phyloP scores from a whole-genome alignment of 2,113 vertebrate species.

The Bungarus multicinctus region DNA sequence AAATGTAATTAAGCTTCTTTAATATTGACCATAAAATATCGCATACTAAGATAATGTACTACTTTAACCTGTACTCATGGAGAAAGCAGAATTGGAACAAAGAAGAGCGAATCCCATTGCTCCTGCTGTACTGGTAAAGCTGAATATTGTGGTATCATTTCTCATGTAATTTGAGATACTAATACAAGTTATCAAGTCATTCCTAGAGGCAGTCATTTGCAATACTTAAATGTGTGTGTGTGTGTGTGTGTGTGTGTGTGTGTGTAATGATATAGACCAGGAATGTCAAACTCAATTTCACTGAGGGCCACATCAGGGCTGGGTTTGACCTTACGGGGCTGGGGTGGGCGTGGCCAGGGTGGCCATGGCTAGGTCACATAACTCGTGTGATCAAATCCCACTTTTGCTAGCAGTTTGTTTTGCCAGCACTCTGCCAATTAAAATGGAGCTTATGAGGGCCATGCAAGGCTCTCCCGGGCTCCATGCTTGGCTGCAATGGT shows the following conservation, averaged over 20 bases:
- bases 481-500: too few species aligned
- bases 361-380: too few species aligned
- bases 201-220: neutral
- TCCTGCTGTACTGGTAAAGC: neutral
- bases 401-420: too few species aligned
- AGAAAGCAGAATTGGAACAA: slow-evolving; percentile 13
- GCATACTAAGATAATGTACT: slow-evolving; percentile 54
- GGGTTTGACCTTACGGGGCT: too few species aligned
- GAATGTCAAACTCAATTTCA: too few species aligned
- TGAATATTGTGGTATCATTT: neutral
- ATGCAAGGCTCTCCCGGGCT: too few species aligned
- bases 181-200: neutral
- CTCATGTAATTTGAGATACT: neutral
- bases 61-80: slow-evolving; percentile 24
- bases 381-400: too few species aligned
- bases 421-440: too few species aligned
- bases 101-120: slow-evolving; percentile 17
- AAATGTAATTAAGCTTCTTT: slow-evolving; percentile 54
- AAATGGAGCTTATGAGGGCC: too few species aligned
- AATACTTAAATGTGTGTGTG: neutral
- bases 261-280: neutral
- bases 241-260: too few species aligned
- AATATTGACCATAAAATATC: slow-evolving; percentile 59
- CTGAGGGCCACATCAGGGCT: too few species aligned
- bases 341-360: too few species aligned